Conservation (phyloP, 2,113 vertebrate genomes). For the Jacana jacana region DNA sequence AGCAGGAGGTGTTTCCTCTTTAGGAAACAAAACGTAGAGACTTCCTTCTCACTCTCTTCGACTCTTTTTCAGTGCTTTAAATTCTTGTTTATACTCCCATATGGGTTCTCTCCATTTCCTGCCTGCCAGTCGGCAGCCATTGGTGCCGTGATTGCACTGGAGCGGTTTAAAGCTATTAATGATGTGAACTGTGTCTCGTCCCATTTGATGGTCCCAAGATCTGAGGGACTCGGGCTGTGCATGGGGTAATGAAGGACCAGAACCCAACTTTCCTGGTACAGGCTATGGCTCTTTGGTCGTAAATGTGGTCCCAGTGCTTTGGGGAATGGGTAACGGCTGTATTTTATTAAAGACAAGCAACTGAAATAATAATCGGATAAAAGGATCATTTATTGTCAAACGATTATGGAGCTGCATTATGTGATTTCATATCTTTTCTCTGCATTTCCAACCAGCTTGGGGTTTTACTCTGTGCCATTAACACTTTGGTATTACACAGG, state of each 20-base stretch:
- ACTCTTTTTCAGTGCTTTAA: neutral
- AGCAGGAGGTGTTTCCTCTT: neutral
- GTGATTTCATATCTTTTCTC: conserved; percentile 61
- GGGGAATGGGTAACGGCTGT: conserved; percentile 16
- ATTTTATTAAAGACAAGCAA: conserved; percentile 58
- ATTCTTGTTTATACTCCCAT: neutral
- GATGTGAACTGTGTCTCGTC: neutral
- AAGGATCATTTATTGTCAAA: conserved; percentile 65
- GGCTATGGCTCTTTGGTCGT: neutral
- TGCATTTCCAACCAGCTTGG: conserved; percentile 67
- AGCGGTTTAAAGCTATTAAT: neutral
- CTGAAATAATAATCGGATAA: conserved; percentile 66
- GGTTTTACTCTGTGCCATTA: conserved; percentile 68
- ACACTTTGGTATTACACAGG: conserved; percentile 62
- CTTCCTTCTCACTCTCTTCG: neutral
- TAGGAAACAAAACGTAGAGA: no score
- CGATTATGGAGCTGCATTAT: conserved; percentile 66
- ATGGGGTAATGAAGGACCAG: neutral
- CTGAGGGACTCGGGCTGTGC: neutral
- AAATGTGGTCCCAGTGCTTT: neutral
- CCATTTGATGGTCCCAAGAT: neutral
- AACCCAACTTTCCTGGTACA: neutral
- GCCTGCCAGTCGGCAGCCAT: neutral
- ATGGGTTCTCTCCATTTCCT: neutral
- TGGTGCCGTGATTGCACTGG: neutral